Base-by-base conservation (phyloP, 2,113 vertebrate species). In the Accipiter cooperii region DNA sequence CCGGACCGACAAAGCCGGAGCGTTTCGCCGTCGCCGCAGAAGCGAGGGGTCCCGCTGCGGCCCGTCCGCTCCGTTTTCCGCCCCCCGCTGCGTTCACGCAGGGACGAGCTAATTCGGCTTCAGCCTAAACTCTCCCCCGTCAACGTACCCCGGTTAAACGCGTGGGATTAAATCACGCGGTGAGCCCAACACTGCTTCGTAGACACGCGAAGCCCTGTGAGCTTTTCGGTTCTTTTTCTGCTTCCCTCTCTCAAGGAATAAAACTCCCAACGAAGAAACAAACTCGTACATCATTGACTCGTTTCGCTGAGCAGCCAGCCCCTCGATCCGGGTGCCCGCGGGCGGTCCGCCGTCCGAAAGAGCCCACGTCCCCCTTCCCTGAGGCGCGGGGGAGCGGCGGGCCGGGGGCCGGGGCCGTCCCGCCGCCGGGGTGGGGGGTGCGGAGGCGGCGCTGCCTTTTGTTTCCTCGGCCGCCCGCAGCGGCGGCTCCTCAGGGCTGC, bases 301-400 rank as follows among this genome's bases (percentile, higher is more conserved):
- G 0, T 47, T 86, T 63, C 38, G 18, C 0, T 0, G 17, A 20
- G 4, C 0, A 38, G 16, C 1, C 31, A 8, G 12, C 20, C 58
- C 6, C 2, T 26, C 76, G 12, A 1, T 2, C 13, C 2, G 0
- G 26, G 29, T 29, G 14, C 19, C 24, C 0, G 17, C 8, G 51
- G 2, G 3, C 21, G 1, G 0, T 19, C 12, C n/a, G 9, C 65
- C 8, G 28, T 4, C 29, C 3, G 5, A 38, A 40, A 6, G 8
- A 7, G 22, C 0, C 0, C 49, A 2, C 1, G 0, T 12, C 10
- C 6, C 8, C 18, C 40, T 12, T 12, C 40, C 12, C 40, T 40
- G 12, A 40, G 40, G 40, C 40, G 40, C 29, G 44, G 46, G 46
- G 19, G 19, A 9, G 44, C 44, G n/a, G n/a, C n/a, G n/a, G n/a